Percentiles rank a stretch among this genome's conserved stretches.
Evolutionary conservation across 2,113 vertebrate species (phyloP).

Genomic region (Himantopus leucocephalus): DNA sequence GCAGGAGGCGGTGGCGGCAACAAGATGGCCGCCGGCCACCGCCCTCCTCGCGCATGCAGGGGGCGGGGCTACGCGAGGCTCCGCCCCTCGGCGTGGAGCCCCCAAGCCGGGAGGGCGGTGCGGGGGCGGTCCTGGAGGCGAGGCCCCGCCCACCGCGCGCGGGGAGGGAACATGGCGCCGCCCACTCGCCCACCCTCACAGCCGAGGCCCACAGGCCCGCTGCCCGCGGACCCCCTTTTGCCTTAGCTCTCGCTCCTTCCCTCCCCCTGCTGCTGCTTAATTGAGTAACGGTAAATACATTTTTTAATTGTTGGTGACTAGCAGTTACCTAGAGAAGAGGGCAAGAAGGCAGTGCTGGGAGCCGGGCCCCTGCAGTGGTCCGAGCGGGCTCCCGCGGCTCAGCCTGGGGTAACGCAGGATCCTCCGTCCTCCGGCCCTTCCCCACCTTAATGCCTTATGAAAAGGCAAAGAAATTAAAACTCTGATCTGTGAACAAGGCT

Average conservation of each 20-base stretch:
- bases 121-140: too few species aligned
- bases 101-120: not conserved
- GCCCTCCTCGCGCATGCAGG: not conserved
- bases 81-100: not conserved
- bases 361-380: not conserved
- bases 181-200: too few species aligned
- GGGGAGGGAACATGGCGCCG: accelerated
- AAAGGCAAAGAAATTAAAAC: not conserved
- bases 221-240: accelerated
- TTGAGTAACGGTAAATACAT: too few species aligned
- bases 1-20: not conserved
- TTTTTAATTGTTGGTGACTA: too few species aligned
- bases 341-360: not conserved
- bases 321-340: not conserved
- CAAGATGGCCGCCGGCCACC: not conserved
- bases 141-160: not conserved
- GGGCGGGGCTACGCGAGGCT: accelerated
- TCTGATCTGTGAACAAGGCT: too few species aligned
- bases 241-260: too few species aligned
- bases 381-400: not conserved
- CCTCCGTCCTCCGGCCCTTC: accelerated
- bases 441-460: accelerated
- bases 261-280: too few species aligned
- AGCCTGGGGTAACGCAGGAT: accelerated
- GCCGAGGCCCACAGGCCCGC: accelerated